Percentiles rank a stretch among this genome's conserved stretches.
These are phyloP conservation scores for Drepanosiphum platanoidis DNA, from an alignment of 2,888 invertebrate species.

Conservation along the genomic window DNA sequence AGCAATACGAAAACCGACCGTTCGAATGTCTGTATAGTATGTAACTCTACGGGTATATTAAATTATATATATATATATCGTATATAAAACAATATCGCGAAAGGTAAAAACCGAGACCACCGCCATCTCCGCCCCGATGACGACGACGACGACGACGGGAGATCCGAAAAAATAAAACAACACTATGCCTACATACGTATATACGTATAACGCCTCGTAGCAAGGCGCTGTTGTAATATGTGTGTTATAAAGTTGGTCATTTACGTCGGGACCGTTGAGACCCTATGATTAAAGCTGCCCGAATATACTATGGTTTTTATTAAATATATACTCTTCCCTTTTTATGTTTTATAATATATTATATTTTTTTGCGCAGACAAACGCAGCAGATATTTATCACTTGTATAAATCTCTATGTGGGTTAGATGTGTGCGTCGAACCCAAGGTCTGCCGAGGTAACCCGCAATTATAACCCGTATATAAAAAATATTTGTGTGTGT, in stretches of 20 bases:
- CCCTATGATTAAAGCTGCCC: conserved; percentile 47
- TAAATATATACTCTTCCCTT: not conserved
- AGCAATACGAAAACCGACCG: not conserved
- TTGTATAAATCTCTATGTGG: conserved; percentile 12
- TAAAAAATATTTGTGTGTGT: not conserved
- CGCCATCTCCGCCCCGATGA: conserved; percentile 44
- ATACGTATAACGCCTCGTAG: not conserved
- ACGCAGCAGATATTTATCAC: conserved; percentile 2
- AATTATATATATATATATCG: no score
- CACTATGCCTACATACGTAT: not conserved
- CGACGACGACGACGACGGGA: not conserved
- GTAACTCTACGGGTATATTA: not conserved
- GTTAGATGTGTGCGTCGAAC: not conserved
- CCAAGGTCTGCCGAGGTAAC: conserved; percentile 30
- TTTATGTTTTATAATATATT: conserved; percentile 5
- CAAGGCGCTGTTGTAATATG: not conserved
- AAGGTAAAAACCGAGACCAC: conserved; percentile 13
- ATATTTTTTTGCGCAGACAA: not conserved
- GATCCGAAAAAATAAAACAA: not conserved
- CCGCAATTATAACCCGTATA: conserved; percentile 41
- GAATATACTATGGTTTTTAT: conserved; percentile 1
- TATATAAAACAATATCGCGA: not conserved
- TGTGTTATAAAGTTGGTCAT: not conserved
- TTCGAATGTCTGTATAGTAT: not conserved
- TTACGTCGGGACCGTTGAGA: not conserved